Percentiles rank a stretch among this genome's conserved stretches.
phyloP scores from a whole-genome alignment of 2,113 vertebrate genomes.

The Hystrix cristata region DNA sequence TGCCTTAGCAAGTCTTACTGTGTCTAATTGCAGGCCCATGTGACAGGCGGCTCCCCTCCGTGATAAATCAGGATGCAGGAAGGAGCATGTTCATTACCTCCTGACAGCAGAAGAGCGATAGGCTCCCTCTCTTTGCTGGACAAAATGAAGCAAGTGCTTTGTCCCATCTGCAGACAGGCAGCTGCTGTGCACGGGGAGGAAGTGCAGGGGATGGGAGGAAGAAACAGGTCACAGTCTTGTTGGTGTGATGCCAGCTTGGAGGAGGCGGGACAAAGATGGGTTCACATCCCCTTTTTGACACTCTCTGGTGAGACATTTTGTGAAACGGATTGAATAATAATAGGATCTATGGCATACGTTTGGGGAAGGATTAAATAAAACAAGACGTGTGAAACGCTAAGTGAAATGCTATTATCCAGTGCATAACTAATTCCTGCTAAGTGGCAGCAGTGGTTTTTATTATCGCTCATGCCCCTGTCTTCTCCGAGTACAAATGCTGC shows the following conservation, averaged over 20 bases:
- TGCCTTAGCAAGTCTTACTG: not conserved
- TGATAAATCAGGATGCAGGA: not conserved
- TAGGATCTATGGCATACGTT: not conserved
- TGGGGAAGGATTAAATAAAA: not conserved
- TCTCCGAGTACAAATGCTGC: not conserved
- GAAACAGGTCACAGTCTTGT: not conserved
- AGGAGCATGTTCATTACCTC: not conserved
- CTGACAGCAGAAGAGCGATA: not conserved
- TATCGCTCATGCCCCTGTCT: not conserved
- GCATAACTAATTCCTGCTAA: not conserved
- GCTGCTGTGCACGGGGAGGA: not conserved
- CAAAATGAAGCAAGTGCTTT: not conserved
- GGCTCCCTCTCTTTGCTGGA: not conserved
- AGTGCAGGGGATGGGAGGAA: not conserved
- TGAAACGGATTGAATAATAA: not conserved
- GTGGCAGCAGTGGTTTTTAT: fast-evolving
- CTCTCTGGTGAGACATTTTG: not conserved
- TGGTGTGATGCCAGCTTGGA: not conserved
- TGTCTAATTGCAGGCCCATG: slow-evolving; percentile 8
- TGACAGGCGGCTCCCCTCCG: not conserved
- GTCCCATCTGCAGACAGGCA: not conserved
- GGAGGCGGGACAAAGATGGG: not conserved
- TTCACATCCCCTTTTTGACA: not conserved
- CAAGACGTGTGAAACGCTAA: not conserved
- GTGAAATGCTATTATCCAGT: fast-evolving